These are phyloP conservation scores for Cygnus olor DNA, from an alignment of 2,797 vertebrate species.

Conservation along the genomic window DNA sequence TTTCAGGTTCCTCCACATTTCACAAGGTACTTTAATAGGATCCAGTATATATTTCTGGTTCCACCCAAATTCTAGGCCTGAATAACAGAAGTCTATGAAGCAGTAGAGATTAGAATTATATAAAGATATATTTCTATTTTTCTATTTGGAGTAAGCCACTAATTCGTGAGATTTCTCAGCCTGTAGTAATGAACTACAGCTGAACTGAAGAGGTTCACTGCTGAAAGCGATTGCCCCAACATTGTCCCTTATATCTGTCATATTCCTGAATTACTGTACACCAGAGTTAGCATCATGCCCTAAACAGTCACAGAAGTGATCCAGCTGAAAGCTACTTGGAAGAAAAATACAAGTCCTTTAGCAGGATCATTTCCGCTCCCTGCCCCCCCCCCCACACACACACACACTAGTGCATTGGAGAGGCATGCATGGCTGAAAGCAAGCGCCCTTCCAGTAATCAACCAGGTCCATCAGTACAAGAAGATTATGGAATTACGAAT, in stretches of 20 bases:
- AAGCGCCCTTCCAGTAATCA: neutral
- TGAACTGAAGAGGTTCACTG: neutral
- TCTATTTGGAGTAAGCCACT: neutral
- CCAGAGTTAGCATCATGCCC: neutral
- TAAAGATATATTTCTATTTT: neutral
- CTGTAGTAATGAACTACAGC: neutral
- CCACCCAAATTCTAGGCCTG: neutral
- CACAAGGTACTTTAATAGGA: neutral
- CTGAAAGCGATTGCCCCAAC: neutral
- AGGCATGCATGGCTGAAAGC: neutral
- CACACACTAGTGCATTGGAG: neutral
- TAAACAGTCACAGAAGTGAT: neutral
- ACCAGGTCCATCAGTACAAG: neutral
- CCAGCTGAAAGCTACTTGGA: neutral
- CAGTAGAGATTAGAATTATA: neutral
- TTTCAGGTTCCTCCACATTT: neutral
- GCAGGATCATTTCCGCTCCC: neutral
- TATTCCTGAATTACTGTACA: neutral
- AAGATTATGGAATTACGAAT: neutral
- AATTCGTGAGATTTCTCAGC: neutral
- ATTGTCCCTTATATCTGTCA: neutral
- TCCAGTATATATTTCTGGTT: neutral
- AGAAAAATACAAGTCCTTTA: neutral
- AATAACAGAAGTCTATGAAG: neutral
- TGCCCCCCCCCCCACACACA: neutral